phyloP scores from a whole-genome alignment of 2,797 vertebrate species.

The Malacoraja senta region DNA sequence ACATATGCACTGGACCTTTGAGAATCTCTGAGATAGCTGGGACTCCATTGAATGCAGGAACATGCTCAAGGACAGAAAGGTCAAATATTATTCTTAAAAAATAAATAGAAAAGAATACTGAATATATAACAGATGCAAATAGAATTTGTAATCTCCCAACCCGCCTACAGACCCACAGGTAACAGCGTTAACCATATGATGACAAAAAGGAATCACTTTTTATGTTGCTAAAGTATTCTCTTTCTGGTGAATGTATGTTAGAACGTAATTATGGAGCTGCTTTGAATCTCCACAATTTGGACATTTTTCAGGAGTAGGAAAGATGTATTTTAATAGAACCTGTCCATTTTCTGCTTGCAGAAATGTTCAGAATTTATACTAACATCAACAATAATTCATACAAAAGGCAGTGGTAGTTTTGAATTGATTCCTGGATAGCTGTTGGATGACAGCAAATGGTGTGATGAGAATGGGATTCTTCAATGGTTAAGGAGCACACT shows the following conservation, averaged over 20 bases:
- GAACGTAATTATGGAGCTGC: background rate
- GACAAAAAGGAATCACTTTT: background rate
- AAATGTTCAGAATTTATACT: background rate
- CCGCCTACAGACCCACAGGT: no score
- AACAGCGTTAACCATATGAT: background rate
- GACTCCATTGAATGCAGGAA: no score
- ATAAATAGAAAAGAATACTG: no score
- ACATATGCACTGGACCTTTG: no score
- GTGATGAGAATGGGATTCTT: slow-evolving; percentile 7
- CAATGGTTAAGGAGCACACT: background rate
- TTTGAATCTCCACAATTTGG: background rate
- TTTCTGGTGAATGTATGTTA: background rate
- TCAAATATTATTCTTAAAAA: no score
- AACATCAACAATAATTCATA: slow-evolving; percentile 25
- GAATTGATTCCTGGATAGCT: slow-evolving; percentile 23
- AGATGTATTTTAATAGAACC: background rate
- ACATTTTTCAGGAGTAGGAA: background rate
- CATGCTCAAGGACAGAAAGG: no score
- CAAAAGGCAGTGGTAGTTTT: background rate
- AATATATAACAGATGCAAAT: no score
- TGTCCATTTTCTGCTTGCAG: slow-evolving; percentile 16
- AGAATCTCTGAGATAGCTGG: no score
- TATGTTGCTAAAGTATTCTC: background rate
- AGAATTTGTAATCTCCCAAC: no score
- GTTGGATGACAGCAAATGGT: background rate